Base-by-base conservation (phyloP, 1,140 invertebrate genomes). In the Rhagoletis zephyria region DNA sequence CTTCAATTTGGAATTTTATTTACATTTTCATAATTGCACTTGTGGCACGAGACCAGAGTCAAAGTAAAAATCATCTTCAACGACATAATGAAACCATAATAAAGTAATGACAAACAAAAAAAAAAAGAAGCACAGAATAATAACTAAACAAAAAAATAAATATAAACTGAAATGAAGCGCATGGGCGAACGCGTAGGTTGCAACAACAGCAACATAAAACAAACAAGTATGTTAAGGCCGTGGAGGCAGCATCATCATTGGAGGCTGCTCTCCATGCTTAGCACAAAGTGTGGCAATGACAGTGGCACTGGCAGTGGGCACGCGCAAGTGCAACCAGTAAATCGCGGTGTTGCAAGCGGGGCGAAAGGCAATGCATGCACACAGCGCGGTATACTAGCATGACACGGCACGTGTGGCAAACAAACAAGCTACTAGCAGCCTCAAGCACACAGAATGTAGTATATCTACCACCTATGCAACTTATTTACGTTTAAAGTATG, bases 21-120 rank as follows among this genome's bases (percentile, higher is more conserved):
- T 81, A 81, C 74, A 81, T 81, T 81, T 81, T 81, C 74, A 81
- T 81, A 81, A 81, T 81, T 81, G 74, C 74, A 81, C 74, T 81
- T 81, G 48, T 81, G 74, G 74, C 74, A 81, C 74, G 74, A 81
- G 74, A 81, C 74, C 59, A 81, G 30, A 30, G 19, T 7, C n/a
- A 59, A 81, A 81, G 48, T 42, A 81, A 56, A 56, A 81, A 74
- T 74, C 45, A 74, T 74, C 74, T 16, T 19, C 74, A 56, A 81
- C 74, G 19, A 56, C 74, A 81, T 59, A 81, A 81, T 81, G 74
- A 81, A 81, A 81, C n/a, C 74, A 42, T 56, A 81, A 81, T 81
- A 81, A 81, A 74, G 16, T 48, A 16, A 48, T 48, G 14, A n/a
- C n/a, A n/a, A n/a, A 74, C 48, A 45, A 81, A 81, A 51, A 12